Conservation (phyloP, 2,113 vertebrate species). For the pig (Sus scrofa) region DNA sequence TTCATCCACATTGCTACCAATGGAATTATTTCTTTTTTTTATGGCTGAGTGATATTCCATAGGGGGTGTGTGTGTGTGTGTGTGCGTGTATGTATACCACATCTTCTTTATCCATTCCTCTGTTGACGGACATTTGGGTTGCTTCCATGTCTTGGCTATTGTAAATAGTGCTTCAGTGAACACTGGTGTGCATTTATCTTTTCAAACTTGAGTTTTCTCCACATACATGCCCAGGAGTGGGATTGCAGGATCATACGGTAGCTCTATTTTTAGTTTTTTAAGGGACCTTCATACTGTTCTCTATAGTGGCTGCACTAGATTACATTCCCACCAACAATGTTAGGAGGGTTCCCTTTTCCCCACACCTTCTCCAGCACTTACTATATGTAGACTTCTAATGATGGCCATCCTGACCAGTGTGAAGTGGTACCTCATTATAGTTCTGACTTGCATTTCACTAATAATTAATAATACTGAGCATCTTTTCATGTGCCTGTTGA, state of each 20-base stretch:
- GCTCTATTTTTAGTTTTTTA: neutral
- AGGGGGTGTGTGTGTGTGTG: neutral
- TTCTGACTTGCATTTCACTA: neutral
- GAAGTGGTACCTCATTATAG: neutral
- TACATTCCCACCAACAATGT: no score
- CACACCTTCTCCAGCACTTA: no score
- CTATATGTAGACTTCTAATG: neutral
- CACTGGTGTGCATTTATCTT: neutral
- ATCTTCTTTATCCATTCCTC: neutral
- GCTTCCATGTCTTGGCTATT: neutral
- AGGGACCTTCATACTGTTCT: neutral
- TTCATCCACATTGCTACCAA: neutral
- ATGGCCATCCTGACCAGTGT: neutral
- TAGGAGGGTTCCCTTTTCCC: no score
- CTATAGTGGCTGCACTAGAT: no score
- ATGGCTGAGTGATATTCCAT: neutral
- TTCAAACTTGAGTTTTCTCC: neutral
- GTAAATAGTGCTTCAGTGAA: neutral
- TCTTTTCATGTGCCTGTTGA: neutral
- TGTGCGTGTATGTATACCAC: neutral
- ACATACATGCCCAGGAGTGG: neutral
- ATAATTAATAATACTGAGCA: neutral
- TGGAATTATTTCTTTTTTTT: neutral
- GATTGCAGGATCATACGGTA: neutral
- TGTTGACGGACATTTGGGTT: neutral